Base-by-base conservation (phyloP, 1,140 invertebrate species). In the Aphelenchoides avenae region DNA sequence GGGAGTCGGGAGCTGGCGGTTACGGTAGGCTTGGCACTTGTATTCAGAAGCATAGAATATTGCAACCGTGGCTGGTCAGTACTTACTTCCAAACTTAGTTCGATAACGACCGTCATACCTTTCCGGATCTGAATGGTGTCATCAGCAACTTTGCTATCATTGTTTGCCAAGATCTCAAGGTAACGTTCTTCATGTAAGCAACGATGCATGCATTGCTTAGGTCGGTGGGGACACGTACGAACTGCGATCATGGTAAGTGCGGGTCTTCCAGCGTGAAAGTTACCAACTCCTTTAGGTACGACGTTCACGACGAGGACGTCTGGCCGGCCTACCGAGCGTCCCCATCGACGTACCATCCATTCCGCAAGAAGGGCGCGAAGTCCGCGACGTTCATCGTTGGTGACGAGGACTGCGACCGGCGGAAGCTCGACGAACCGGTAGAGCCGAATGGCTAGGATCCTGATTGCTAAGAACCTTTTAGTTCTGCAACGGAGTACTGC, bases 81-180 rank as follows among this genome's bases (percentile, higher is more conserved):
- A 46, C 30, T 33, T 3, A 37, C 2, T 13, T 26, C 24, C 20
- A 31, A 42, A 31, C 57, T 65, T 40, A 68, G 55, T 74, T 74
- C 36, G 71, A 74, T 40, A 75, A 73, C 46, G 70, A 73, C 40
- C 63, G 50, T 9, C 46, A 44, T 18, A 54, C 65, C 18, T 72
- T 76, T 53, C 52, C 73, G 3, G 57, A 72, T 11, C 66, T 61
- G 34, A 74, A 74, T 34, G 71, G 71, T 24, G 63, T 53, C 13
- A 54, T 71, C 33, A 57, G 71, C 3, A 75, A 68, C 47, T 75
- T 71, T 57, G 71, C 71, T 11, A 52, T 74, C 18, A 76, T 74
- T 52, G 73, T 74, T 20, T 40, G 69, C 11, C 69, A 74, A 42
- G 62, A 73, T 30, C 31, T 49, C 5, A 43, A 59, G 44, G 31